These are phyloP conservation scores for Mobula birostris DNA, from an alignment of 2,113 vertebrate genomes.

Conservation along the genomic window DNA sequence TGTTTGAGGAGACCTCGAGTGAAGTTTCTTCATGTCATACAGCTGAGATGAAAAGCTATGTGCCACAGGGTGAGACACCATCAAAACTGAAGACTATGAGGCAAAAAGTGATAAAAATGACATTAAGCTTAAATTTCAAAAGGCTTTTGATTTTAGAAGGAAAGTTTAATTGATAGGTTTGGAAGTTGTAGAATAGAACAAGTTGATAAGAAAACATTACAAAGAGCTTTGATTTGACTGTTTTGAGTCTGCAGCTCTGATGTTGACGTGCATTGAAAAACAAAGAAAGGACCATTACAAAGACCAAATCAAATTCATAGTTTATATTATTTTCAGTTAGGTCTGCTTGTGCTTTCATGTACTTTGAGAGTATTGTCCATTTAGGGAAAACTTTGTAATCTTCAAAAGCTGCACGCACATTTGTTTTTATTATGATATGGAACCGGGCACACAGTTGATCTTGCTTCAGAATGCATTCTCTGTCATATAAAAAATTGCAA, in stretches of 20 bases:
- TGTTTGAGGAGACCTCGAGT: background rate
- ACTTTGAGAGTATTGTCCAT: background rate
- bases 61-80: background rate
- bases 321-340: background rate
- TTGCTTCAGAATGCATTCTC: background rate
- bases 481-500: background rate
- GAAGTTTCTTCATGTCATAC: background rate
- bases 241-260: no score
- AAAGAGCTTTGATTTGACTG: background rate
- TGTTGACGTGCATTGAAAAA: background rate
- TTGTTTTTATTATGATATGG: background rate
- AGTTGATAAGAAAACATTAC: background rate
- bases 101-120: background rate
- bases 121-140: conserved; percentile 20
- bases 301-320: background rate
- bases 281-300: background rate
- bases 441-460: background rate
- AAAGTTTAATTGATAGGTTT: background rate
- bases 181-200: background rate
- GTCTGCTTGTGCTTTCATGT: background rate
- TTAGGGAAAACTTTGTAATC: background rate
- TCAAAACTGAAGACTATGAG: background rate
- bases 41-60: background rate
- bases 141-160: background rate
- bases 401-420: background rate